Evolutionary conservation across 2,113 vertebrate genomes (phyloP), one percentile per base, ranked within the genome.

Genomic region (Dinomys branickii): DNA sequence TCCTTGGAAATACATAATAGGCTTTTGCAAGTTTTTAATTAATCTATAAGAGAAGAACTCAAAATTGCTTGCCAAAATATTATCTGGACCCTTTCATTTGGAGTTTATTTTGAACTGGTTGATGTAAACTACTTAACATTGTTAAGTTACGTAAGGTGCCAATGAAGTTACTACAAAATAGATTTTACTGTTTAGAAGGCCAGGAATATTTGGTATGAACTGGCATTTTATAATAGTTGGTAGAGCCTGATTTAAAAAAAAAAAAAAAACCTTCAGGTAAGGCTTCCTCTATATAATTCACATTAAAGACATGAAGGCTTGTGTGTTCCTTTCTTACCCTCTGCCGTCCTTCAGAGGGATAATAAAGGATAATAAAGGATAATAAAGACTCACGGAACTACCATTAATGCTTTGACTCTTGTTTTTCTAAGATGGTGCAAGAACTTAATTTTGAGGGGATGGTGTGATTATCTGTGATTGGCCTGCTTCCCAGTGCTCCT

Each of bases 11-110:
- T 93, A 41, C 56, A 85, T 81, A 89, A 65, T 86, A 94, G 56
- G 30, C 35, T 95, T 83, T 96, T 98, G 54, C 22, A 97, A 95
- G 87, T 59, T 65, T 84, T 98, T 96, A 94, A 97, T 94, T 97
- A 97, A 96, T 96, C 89, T n/a, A 97, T 93, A 78, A 14, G 61
- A 28, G 65, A 88, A 97, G 82, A 90, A 56, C 77, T 98, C 86
- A 98, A 90, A 96, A 97, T 85, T 95, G 8, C 71, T 95, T 94
- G 41, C 6, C 90, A 93, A 61, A 96, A 97, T 88, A 95, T 97
- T 97, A 54, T 90, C 91, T 95, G 97, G 20, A 54, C 38, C 38
- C 80, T 91, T 67, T 96, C 41, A 69, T 71, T 33, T 28, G 16
- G 0, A 93, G 56, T 97, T 97, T 97, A 92, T 67, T 96, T 97